phyloP scores from a whole-genome alignment of 2,113 vertebrate genomes.

The Atractosteus spatula region DNA sequence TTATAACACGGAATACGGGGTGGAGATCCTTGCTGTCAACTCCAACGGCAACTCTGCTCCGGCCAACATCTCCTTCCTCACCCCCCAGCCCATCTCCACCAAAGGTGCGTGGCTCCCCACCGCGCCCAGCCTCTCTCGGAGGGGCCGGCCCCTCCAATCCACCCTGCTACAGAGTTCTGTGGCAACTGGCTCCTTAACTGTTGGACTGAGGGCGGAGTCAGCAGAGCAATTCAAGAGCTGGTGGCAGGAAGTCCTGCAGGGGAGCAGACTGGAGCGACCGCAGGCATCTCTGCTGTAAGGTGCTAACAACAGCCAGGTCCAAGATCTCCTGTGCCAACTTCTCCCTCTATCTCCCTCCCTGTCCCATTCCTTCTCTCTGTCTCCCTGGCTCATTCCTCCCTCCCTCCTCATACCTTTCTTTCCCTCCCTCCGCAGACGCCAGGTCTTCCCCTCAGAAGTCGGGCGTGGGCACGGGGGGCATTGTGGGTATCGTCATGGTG shows the following conservation, averaged over 20 bases:
- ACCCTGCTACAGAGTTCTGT: too few species aligned
- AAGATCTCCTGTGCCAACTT: background rate
- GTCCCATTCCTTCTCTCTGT: background rate
- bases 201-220: too few species aligned
- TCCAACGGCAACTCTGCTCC: conserved; percentile 55
- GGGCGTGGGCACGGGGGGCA: conserved; percentile 59
- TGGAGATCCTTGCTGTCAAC: conserved; percentile 59
- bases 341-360: background rate
- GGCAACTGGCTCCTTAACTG: too few species aligned
- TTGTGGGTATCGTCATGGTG: conserved; percentile 64
- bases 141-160: too few species aligned
- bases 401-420: background rate
- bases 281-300: background rate
- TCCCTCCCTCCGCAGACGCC: conserved; percentile 23
- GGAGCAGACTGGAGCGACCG: background rate
- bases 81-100: conserved; percentile 25
- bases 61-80: conserved; percentile 49
- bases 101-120: too few species aligned
- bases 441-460: conserved; percentile 9
- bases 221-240: background rate
- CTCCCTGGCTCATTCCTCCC: background rate
- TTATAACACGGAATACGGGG: conserved; percentile 50
- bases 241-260: conserved; percentile 32
- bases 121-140: too few species aligned
- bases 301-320: background rate